Evolutionary conservation across 2,888 invertebrate genomes (phyloP).

Genomic region (Spodoptera exigua): DNA sequence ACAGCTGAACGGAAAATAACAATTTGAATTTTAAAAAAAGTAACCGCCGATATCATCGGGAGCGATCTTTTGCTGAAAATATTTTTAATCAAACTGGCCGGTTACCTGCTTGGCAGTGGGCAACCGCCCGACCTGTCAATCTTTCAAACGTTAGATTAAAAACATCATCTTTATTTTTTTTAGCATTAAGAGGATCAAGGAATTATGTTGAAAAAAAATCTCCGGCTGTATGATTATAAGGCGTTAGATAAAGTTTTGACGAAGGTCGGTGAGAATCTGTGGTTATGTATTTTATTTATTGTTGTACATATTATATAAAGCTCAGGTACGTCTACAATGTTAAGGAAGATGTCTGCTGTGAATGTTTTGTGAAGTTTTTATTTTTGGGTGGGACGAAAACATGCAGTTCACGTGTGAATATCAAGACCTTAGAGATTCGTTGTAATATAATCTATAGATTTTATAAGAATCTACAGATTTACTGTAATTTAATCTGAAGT

Average conservation of each 20-base stretch:
- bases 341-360: conserved; percentile 17
- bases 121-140: conserved; percentile 87
- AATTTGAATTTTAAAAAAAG: conserved; percentile 59
- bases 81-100: conserved; percentile 86
- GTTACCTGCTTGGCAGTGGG: conserved; percentile 82
- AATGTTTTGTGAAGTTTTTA: conserved; percentile 18
- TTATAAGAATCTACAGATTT: too few relatives aligned
- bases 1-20: conserved; percentile 59
- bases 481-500: too few relatives aligned
- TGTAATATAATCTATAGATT: too few relatives aligned
- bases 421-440: background rate
- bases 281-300: conserved; percentile 66
- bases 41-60: conserved; percentile 70
- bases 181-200: conserved; percentile 86
- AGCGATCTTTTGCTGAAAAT: conserved; percentile 82
- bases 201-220: conserved; percentile 75
- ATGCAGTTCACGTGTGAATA: background rate
- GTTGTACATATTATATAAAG: conserved; percentile 52
- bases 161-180: conserved; percentile 86
- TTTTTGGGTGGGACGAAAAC: conserved; percentile 3
- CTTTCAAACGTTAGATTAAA: conserved; percentile 88
- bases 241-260: conserved; percentile 87
- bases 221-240: conserved; percentile 83
- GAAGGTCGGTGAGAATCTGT: conserved; percentile 81
- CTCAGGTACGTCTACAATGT: conserved; percentile 47